These are phyloP conservation scores for Alligator sinensis DNA, from an alignment of 2,113 vertebrate genomes.

Conservation along the genomic window DNA sequence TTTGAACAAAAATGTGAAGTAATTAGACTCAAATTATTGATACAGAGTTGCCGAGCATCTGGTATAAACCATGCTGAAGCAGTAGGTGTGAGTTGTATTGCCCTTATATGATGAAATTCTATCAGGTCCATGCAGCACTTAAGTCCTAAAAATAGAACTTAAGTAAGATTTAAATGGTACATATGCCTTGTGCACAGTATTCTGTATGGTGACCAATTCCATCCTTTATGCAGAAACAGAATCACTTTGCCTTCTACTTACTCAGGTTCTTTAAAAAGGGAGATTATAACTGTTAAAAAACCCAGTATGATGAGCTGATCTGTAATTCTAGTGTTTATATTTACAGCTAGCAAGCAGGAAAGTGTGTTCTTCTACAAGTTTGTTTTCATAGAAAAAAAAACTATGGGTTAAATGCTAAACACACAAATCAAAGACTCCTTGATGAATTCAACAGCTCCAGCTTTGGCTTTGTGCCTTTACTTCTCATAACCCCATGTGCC, in stretches of 20 bases:
- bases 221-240: background rate
- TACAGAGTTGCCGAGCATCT: background rate
- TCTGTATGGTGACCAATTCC: background rate
- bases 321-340: slow-evolving; percentile 61
- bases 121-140: background rate
- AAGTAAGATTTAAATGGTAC: slow-evolving; percentile 8
- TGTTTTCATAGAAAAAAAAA: slow-evolving; percentile 67
- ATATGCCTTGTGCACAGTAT: background rate
- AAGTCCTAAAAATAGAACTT: slow-evolving; percentile 28
- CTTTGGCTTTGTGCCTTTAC: slow-evolving; percentile 17
- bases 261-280: slow-evolving; percentile 53
- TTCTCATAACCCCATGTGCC: slow-evolving; percentile 63
- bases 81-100: background rate
- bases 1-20: background rate
- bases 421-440: slow-evolving; percentile 21
- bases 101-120: background rate
- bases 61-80: background rate
- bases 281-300: slow-evolving; percentile 64
- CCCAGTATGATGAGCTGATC: slow-evolving; percentile 43
- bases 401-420: slow-evolving; percentile 38
- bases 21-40: background rate
- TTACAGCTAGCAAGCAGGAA: slow-evolving; percentile 65
- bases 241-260: background rate
- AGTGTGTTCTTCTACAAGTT: slow-evolving; percentile 56
- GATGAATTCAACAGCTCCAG: slow-evolving; percentile 4